phyloP scores from a whole-genome alignment of 2,888 invertebrate species.

The Ommatoiulus sabulosus region DNA sequence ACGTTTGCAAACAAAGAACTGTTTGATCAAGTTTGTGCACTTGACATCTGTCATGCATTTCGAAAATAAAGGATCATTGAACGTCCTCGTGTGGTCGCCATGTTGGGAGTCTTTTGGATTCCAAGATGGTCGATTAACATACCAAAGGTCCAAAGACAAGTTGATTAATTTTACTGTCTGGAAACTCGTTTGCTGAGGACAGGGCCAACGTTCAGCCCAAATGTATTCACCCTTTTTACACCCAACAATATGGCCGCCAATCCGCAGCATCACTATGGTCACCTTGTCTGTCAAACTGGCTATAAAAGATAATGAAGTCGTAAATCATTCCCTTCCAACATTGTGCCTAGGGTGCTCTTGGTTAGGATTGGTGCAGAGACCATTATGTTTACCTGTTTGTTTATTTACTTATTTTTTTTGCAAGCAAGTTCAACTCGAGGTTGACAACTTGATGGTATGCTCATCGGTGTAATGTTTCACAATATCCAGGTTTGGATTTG shows the following conservation, averaged over 20 bases:
- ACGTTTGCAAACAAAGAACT: too few species aligned
- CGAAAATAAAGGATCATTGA: too few species aligned
- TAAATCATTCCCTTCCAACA: neutral
- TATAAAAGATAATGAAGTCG: conserved; percentile 6
- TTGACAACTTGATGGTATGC: neutral
- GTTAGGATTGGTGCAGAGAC: neutral
- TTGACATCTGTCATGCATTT: too few species aligned
- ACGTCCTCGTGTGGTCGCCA: neutral
- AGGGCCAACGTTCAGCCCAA: neutral
- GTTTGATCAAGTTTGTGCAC: too few species aligned
- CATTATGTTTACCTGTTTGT: neutral
- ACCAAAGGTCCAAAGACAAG: too few species aligned
- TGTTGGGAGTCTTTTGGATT: neutral
- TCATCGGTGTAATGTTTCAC: too few species aligned
- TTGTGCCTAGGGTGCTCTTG: neutral
- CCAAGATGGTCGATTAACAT: neutral
- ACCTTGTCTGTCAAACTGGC: neutral
- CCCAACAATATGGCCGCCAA: neutral
- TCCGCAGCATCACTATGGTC: neutral
- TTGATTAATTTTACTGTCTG: neutral
- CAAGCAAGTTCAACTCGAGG: neutral
- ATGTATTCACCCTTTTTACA: neutral
- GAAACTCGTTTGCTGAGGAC: neutral
- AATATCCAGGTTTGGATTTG: too few species aligned
- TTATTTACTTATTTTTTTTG: neutral